Evolutionary conservation across 2,888 invertebrate species (phyloP).

Genomic region (Criorhina ranunculi): DNA sequence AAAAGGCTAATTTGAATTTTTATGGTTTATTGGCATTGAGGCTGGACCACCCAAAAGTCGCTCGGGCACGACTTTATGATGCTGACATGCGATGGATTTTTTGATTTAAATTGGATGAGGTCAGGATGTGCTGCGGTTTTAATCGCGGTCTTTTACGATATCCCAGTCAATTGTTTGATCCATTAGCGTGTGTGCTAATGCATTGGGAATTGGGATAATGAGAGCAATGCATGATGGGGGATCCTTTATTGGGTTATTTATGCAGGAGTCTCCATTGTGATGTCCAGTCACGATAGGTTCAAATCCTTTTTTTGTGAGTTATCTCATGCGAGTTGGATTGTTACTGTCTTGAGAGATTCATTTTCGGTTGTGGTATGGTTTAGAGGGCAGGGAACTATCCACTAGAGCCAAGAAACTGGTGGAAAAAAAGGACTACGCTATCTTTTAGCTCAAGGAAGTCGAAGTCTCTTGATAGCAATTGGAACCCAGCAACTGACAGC

Average conservation of each 20-base stretch:
- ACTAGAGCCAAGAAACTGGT: too few relatives aligned
- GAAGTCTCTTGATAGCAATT: too few relatives aligned
- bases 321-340: not conserved
- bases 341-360: too few relatives aligned
- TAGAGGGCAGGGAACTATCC: too few relatives aligned
- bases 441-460: too few relatives aligned
- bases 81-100: slow-evolving; percentile 10
- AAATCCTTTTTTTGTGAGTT: not conserved
- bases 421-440: too few relatives aligned
- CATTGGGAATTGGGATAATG: slow-evolving; percentile 61
- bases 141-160: slow-evolving; percentile 60
- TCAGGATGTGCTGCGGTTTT: slow-evolving; percentile 46
- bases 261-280: not conserved
- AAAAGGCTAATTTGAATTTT: slow-evolving; percentile 71
- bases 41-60: slow-evolving; percentile 71
- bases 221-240: slow-evolving; percentile 40
- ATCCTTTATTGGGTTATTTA: slow-evolving; percentile 13
- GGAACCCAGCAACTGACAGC: too few relatives aligned
- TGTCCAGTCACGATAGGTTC: slow-evolving; percentile 27
- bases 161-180: slow-evolving; percentile 50
- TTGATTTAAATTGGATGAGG: slow-evolving; percentile 29
- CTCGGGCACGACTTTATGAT: slow-evolving; percentile 44
- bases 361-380: too few relatives aligned
- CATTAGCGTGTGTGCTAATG: slow-evolving; percentile 71
- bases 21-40: slow-evolving; percentile 69